Evolutionary conservation across 1,140 invertebrate genomes (phyloP), one percentile per base, ranked within the genome.

Genomic region (Mactra quadrangularis): DNA sequence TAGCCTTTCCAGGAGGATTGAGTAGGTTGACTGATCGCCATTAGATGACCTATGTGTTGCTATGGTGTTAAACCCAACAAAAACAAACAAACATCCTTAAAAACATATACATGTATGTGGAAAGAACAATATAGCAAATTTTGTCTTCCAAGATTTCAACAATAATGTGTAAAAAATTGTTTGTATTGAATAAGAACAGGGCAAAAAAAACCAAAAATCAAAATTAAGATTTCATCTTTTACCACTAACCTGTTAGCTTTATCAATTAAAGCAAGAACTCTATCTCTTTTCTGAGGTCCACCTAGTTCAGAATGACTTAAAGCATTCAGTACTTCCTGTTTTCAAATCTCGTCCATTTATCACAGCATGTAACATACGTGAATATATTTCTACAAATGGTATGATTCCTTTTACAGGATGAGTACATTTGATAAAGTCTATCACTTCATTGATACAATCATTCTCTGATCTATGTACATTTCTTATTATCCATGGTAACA

Each of bases 401-500:
- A 87, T 57, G 13, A 91, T 81, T 7, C 75, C 71, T n/a, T 79
- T 62, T 29, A 86, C 87, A 25, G 89, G 90, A 52, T 91, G 90
- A 1, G 90, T 90, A 29, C 90, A 81, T 33, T 88, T 87, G 3
- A 91, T 62, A 64, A 91, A 89, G 33, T 90, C 90, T 50, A 88
- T 76, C 1, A 86, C 72, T 11, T 64, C 71, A 64, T 86, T 86
- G 0, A 83, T 89, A 83, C 90, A 90, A 9, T 91, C 88, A 3
- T 83, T 71, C 57, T 89, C 90, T 0, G 87, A 71, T 68, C 77
- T 87, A 83, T 88, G 84, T 22, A 87, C 87, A 76, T 87, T 87
- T 11, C 85, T 68, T 0, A 90, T 45, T n/a, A 91, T 85, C 90
- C 90, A 91, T 0, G 90, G 90, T 31, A 91, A 84, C 3, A 88